Percentiles rank a stretch among this genome's conserved stretches.
These are phyloP conservation scores for Anoplius nigerrimus DNA, from an alignment of 2,888 invertebrate genomes.

Conservation along the genomic window DNA sequence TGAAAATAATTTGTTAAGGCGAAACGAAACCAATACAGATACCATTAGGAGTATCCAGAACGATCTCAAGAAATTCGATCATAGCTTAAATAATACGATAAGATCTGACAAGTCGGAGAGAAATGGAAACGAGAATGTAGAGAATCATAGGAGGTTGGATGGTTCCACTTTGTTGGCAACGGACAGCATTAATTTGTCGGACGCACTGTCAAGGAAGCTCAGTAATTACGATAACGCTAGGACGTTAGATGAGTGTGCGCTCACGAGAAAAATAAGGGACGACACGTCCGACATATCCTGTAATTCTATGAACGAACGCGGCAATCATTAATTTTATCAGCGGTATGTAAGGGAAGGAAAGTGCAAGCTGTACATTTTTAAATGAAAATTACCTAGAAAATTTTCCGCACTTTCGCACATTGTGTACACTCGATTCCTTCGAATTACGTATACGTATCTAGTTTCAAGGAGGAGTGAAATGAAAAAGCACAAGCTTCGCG, in stretches of 20 bases:
- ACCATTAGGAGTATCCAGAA: slow-evolving; percentile 67
- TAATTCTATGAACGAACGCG: slow-evolving; percentile 62
- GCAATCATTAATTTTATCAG: slow-evolving; percentile 58
- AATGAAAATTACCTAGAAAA: slow-evolving; percentile 28
- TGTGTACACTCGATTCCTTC: no score
- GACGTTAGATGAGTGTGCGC: slow-evolving; percentile 60
- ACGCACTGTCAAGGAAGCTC: slow-evolving; percentile 63
- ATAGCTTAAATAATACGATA: slow-evolving; percentile 65
- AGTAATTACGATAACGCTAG: slow-evolving; percentile 67
- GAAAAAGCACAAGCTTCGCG: slow-evolving; percentile 13
- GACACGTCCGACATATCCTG: slow-evolving; percentile 64
- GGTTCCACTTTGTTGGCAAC: slow-evolving; percentile 54
- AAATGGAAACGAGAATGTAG: slow-evolving; percentile 66
- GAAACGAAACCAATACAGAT: slow-evolving; percentile 63
- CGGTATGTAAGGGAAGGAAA: slow-evolving; percentile 16
- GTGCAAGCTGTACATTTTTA: slow-evolving; percentile 44
- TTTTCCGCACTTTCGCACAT: slow-evolving; percentile 28
- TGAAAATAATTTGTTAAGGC: slow-evolving; percentile 62
- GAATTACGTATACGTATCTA: no score
- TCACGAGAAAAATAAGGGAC: slow-evolving; percentile 64
- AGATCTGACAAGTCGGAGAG: slow-evolving; percentile 65
- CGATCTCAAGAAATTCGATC: slow-evolving; percentile 69
- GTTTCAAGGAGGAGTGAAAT: slow-evolving; percentile 18
- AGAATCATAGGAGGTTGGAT: slow-evolving; percentile 61
- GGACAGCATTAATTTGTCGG: slow-evolving; percentile 64